A percentile compares a stretch with the other conserved stretches of the same genome.
Evolutionary conservation across 2,797 vertebrate genomes (phyloP).

Genomic region (Graptemys geographica): DNA sequence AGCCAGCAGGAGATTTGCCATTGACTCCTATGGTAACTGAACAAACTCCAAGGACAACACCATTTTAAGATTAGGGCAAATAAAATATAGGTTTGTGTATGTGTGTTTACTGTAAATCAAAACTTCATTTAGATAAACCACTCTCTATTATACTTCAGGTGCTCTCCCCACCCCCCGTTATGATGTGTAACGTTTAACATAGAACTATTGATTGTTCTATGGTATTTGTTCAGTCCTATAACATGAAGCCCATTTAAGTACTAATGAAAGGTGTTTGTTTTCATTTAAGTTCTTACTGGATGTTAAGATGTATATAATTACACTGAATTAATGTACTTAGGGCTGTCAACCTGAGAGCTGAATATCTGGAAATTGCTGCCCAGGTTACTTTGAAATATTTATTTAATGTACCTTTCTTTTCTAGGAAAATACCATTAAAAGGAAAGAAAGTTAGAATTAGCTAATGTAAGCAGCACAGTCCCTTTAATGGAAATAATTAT

Average conservation of each 20-base stretch:
- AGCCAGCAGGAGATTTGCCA: not conserved
- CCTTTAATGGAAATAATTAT: constrained; percentile 62
- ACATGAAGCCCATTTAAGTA: constrained; percentile 24
- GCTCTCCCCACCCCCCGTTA: not conserved
- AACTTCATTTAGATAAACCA: constrained; percentile 25
- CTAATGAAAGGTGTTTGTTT: constrained; percentile 60
- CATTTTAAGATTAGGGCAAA: not conserved
- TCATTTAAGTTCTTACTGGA: constrained; percentile 58
- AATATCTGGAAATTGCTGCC: constrained; percentile 68
- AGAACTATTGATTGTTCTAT: constrained; percentile 20
- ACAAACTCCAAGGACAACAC: not conserved
- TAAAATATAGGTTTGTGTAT: constrained; percentile 7
- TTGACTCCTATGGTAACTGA: not conserved
- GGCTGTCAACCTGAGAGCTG: constrained; percentile 67
- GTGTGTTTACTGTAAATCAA: not conserved
- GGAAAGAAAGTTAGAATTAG: constrained; percentile 58
- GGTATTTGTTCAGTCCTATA: not conserved
- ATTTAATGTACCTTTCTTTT: constrained; percentile 56
- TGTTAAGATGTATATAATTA: constrained; percentile 45
- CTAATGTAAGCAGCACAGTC: constrained; percentile 27
- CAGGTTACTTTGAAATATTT: constrained; percentile 63
- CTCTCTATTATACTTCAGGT: not conserved
- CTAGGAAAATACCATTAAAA: constrained; percentile 68
- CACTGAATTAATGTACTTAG: constrained; percentile 57
- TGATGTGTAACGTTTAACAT: not conserved